A percentile compares a stretch with the other conserved stretches of the same genome.
Evolutionary conservation across 30 jellyfish, hydroid and myxozoan genomes (phyloP).

Genomic region (Pelagia noctiluca): DNA sequence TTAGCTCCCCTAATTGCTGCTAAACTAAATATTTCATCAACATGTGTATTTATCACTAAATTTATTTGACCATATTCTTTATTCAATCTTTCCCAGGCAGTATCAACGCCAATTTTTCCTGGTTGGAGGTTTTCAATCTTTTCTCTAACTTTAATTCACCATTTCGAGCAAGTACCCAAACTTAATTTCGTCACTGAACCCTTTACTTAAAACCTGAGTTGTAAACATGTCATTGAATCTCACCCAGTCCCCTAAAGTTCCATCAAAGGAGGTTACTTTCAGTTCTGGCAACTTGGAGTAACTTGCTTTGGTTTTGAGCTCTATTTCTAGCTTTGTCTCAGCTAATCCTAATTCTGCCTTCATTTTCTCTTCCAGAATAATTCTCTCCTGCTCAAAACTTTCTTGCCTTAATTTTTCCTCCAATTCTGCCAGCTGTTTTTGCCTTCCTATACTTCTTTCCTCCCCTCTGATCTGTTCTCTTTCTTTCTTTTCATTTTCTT

Average conservation of each 20-base stretch:
- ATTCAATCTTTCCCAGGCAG: conserved; percentile 63
- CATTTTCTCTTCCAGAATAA: conserved; percentile 20
- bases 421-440: too few species aligned
- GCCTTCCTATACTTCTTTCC: too few species aligned
- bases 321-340: conserved; percentile 18
- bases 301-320: background rate
- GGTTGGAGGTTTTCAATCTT: too few species aligned
- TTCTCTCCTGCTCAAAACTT: conserved; percentile 12
- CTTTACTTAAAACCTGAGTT: conserved; percentile 34
- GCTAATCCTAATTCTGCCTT: conserved; percentile 7
- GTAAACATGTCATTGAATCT: conserved; percentile 40
- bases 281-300: conserved; percentile 17
- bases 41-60: conserved; percentile 26
- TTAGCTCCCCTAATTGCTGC: conserved; percentile 24
- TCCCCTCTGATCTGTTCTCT: too few species aligned
- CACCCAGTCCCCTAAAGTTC: conserved; percentile 47
- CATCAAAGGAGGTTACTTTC: conserved; percentile 40
- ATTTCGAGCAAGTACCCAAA: conserved; percentile 46
- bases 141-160: conserved; percentile 20
- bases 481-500: too few species aligned
- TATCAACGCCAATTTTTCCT: conserved; percentile 36
- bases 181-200: conserved; percentile 26
- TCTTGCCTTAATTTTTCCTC: too few species aligned
- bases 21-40: conserved; percentile 22
- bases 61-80: conserved; percentile 60